Conservation (phyloP, 2,797 vertebrate species). For the Oryzias dopingdopingensis region DNA sequence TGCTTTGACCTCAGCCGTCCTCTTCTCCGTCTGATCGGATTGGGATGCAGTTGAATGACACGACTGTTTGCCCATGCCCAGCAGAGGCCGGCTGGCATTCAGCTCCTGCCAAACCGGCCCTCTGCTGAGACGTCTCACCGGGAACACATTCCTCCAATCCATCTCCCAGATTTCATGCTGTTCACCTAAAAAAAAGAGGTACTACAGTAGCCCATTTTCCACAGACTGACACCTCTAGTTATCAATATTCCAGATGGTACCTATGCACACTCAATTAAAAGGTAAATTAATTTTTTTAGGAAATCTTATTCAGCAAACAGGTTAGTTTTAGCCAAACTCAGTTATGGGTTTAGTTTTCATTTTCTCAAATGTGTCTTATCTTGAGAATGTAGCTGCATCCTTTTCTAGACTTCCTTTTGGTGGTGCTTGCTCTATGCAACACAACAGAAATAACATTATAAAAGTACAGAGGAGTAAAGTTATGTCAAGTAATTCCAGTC, state of each 20-base stretch:
- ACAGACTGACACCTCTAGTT: slow-evolving; percentile 48
- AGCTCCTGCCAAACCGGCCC: slow-evolving; percentile 46
- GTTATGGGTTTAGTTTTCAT: slow-evolving; percentile 29
- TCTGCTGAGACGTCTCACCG: slow-evolving; percentile 45
- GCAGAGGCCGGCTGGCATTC: slow-evolving; percentile 52
- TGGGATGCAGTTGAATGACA: slow-evolving; percentile 40
- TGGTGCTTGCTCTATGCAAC: slow-evolving; percentile 2
- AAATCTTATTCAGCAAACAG: slow-evolving; percentile 46
- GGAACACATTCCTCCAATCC: slow-evolving; percentile 39
- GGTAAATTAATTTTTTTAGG: slow-evolving; percentile 50
- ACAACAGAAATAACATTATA: too few species aligned
- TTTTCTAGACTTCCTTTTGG: slow-evolving; percentile 20
- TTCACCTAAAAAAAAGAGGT: slow-evolving; percentile 50
- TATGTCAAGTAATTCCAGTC: slow-evolving; percentile 46
- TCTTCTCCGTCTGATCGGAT: slow-evolving; percentile 51
- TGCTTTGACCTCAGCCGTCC: slow-evolving; percentile 44
- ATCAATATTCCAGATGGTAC: slow-evolving; percentile 58
- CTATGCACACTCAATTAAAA: slow-evolving; percentile 66
- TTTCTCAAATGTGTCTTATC: slow-evolving; percentile 25
- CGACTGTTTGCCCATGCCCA: slow-evolving; percentile 39
- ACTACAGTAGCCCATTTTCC: slow-evolving; percentile 49
- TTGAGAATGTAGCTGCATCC: not conserved
- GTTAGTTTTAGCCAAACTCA: slow-evolving; percentile 21
- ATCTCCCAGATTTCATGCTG: slow-evolving; percentile 55
- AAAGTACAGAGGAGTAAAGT: slow-evolving; percentile 12